phyloP scores from a whole-genome alignment of 2,113 vertebrate species.

The Gobiocypris rarus region DNA sequence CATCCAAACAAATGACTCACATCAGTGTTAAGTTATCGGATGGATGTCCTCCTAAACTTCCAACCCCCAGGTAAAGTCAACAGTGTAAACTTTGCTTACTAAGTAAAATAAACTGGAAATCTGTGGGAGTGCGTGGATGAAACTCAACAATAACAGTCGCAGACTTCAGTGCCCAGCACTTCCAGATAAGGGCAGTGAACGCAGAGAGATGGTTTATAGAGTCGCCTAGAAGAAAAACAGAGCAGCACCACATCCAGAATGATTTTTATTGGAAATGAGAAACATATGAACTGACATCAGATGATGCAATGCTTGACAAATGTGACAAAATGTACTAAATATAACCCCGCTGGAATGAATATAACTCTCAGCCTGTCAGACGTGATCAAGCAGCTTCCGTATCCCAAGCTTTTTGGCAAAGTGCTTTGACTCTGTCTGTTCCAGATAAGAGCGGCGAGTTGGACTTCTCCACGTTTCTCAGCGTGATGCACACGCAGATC shows the following conservation, averaged over 20 bases:
- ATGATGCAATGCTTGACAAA: not conserved
- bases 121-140: not conserved
- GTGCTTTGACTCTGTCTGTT: not conserved
- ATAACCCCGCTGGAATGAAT: not conserved
- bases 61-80: not conserved
- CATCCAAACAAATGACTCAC: not conserved
- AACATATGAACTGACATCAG: not conserved
- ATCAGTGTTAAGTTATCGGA: not conserved
- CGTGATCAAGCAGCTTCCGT: not conserved
- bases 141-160: conserved; percentile 12
- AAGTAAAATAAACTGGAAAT: not conserved
- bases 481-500: conserved; percentile 87
- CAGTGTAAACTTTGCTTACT: conserved; percentile 19
- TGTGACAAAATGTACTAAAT: not conserved
- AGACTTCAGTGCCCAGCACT: not conserved
- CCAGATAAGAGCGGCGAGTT: conserved; percentile 81
- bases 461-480: conserved; percentile 93
- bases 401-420: not conserved
- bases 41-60: not conserved
- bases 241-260: not conserved
- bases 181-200: conserved; percentile 14
- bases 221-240: not conserved
- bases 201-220: conserved; percentile 18
- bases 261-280: not conserved
- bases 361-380: conserved; percentile 14